Evolutionary conservation across 2,888 invertebrate genomes (phyloP), one percentile per base, ranked within the genome.

Genomic region (Athalia circularis): DNA sequence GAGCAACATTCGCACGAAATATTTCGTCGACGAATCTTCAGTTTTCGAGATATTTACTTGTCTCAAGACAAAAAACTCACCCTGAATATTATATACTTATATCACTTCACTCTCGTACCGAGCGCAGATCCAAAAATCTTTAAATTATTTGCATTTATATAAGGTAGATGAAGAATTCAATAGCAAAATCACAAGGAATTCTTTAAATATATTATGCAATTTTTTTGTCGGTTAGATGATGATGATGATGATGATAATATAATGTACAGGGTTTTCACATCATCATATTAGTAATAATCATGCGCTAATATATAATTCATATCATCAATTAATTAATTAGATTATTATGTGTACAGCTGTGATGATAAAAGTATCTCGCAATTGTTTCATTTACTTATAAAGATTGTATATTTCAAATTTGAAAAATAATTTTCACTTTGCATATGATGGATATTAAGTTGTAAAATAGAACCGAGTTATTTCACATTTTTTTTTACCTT

Each of bases 91-190:
- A 29, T 29, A 59, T 72, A 68, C 70, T 77, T 50, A 68, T 77
- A 77, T 77, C 77, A 70, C 77, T 67, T 68, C 61, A 77, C 74
- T 57, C 57, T 72, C 45, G 72, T 72, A 72, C 74, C 81, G 79
- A 83, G 83, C 82, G 81, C 82, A 81, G 81, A 82, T 79, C 85
- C 84, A 86, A 86, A 86, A 85, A 86, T 86, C 86, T 85, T 84
- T 83, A 83, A 82, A 72, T 54, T 5, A 54, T 15, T 65, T 65
- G 29, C 45, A 59, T 47, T 52, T n/a, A 29, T 29, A 29, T 29
- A 2, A 29, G 2, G 29, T 29, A 29, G 29, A 29, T 29, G 8
- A 1, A 47, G 11, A 15, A 62, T 6, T 68, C 11, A 54, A 54
- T 68, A 29, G 50, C 50, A 4, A 54, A 65, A 15, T 65, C 65